Percentiles rank a stretch among this genome's conserved stretches.
Evolutionary conservation across 2,888 invertebrate genomes (phyloP).

Genomic region (Leucophenga montana): DNA sequence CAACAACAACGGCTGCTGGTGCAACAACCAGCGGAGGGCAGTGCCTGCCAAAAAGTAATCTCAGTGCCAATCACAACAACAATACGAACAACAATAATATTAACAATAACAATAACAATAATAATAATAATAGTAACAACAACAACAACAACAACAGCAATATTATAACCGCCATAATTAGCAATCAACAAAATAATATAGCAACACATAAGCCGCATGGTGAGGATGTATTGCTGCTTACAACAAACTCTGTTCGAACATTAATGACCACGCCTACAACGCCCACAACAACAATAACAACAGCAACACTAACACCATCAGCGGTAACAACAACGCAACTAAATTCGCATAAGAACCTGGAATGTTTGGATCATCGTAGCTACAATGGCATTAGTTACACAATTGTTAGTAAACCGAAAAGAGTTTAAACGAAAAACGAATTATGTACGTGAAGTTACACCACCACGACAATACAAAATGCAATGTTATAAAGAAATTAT

Average conservation of each 20-base stretch:
- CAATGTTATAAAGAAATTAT: neutral
- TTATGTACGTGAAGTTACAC: too few relatives aligned
- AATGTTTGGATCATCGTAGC: conserved; percentile 79
- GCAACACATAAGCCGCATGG: conserved; percentile 73
- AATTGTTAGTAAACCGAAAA: conserved; percentile 88
- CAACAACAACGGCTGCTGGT: neutral
- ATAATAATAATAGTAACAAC: conserved; percentile 20
- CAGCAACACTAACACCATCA: conserved; percentile 16
- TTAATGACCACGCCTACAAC: neutral
- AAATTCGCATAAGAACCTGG: conserved; percentile 52
- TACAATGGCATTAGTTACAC: conserved; percentile 87
- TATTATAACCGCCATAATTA: conserved; percentile 5
- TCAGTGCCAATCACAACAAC: neutral
- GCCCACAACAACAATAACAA: conserved; percentile 3
- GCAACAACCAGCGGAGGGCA: too few relatives aligned
- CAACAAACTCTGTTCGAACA: neutral
- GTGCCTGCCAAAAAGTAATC: conserved; percentile 7
- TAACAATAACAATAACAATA: neutral
- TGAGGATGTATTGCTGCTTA: conserved; percentile 75
- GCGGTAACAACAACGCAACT: conserved; percentile 55
- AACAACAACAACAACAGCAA: conserved; percentile 25
- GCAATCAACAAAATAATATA: neutral
- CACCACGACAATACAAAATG: too few relatives aligned
- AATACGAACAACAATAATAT: conserved; percentile 23
- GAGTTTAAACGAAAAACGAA: conserved; percentile 76